A percentile compares a stretch with the other conserved stretches of the same genome.
Conservation (phyloP, 2,888 invertebrate genomes). For the Diadegma fenestrale region DNA sequence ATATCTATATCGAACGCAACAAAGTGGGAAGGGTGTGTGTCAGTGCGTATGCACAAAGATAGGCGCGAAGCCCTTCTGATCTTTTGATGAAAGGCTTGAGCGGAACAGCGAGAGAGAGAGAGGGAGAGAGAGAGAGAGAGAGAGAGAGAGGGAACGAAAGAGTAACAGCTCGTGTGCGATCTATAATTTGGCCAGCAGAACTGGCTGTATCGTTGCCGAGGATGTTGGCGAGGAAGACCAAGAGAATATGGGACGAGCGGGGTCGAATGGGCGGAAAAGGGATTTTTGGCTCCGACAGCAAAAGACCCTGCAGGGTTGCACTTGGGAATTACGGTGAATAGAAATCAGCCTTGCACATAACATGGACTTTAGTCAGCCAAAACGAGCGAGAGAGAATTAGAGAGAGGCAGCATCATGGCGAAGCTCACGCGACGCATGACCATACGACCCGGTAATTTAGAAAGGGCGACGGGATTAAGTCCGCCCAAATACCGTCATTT, state of each 20-base stretch:
- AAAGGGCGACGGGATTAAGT: slow-evolving; percentile 80
- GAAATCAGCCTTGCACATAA: slow-evolving; percentile 67
- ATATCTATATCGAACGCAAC: slow-evolving; percentile 1
- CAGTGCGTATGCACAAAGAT: neutral
- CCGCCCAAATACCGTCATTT: slow-evolving; percentile 79
- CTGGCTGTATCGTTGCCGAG: slow-evolving; percentile 62
- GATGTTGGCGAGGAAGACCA: slow-evolving; percentile 18
- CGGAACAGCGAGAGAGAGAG: slow-evolving; percentile 2
- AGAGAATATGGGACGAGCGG: slow-evolving; percentile 46
- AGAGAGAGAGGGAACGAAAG: neutral
- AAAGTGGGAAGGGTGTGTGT: slow-evolving; percentile 17
- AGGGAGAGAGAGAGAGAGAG: too few species aligned
- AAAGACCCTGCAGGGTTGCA: slow-evolving; percentile 70
- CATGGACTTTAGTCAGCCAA: slow-evolving; percentile 7
- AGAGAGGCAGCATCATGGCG: slow-evolving; percentile 19
- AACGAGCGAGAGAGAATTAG: slow-evolving; percentile 14
- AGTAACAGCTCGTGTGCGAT: slow-evolving; percentile 55
- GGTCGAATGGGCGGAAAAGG: slow-evolving; percentile 41
- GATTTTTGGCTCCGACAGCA: slow-evolving; percentile 41
- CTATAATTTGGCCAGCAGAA: slow-evolving; percentile 71
- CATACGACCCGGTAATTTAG: slow-evolving; percentile 77
- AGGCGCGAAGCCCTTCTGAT: slow-evolving; percentile 25
- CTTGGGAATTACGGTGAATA: slow-evolving; percentile 81
- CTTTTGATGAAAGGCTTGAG: slow-evolving; percentile 21
- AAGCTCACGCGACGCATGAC: slow-evolving; percentile 66